Evolutionary conservation across 1,140 invertebrate species (phyloP), one percentile per base, ranked within the genome.

Genomic region (Anagrus nilaparvatae): DNA sequence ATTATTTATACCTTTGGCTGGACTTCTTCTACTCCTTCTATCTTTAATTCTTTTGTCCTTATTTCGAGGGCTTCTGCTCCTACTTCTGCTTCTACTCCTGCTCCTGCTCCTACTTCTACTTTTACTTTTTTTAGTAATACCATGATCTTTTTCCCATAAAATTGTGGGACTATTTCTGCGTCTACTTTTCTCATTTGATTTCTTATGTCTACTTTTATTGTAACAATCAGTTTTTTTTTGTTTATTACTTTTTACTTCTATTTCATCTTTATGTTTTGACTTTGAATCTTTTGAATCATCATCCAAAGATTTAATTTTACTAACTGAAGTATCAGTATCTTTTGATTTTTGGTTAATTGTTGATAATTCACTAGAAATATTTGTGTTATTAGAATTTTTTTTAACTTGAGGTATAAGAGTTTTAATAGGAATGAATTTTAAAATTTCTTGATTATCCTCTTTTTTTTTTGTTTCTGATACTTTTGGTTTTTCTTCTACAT

Each of bases 1-100:
- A 10, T 31, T 35, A 31, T 17, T 40, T 12, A 2, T 10, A 31
- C 31, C 24, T 48, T 59, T 49, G 13, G 32, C 31, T 12, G 65
- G 59, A 51, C 57, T 65, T 40, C 60, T 56, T n/a, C 47, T 60
- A 10, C 49, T 47, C 30, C 49, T 52, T 14, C 40, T 44, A 20
- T 32, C 3, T 50, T 49, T 44, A 19, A 36, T 17, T 14, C 46
- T 32, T 5, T 63, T 62, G 1, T 56, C 49, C 19, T 58, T 58
- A 43, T 54, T 59, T 28, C 52, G 55, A 3, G 63, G 66, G 20
- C 63, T 66, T 4, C 57, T 53, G 49, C 63, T 65, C 43, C 58
- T 50, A 16, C 60, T 64, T 47, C 56, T 53, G 13, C 60, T 65
- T 18, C 52, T 54, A 33, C 58, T 58, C 1, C 39, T 38, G 34